Evolutionary conservation across 2,888 invertebrate species (phyloP), one percentile per base, ranked within the genome.

Genomic region (Stenodema calcarata): DNA sequence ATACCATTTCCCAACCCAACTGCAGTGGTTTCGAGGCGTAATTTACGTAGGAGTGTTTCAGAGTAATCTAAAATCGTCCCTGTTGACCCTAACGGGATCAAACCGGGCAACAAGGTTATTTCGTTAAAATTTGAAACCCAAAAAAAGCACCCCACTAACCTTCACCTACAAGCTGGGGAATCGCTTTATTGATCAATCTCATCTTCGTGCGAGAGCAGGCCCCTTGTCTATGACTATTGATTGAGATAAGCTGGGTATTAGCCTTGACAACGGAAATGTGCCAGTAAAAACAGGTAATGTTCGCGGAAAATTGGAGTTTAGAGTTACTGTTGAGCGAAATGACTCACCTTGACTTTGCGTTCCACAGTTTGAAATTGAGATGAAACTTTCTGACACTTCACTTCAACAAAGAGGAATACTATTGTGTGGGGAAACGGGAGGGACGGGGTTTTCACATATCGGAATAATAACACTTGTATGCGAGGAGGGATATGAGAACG

Each of bases 341-440:
- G 44, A 78, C 82, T 82, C 82, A 82, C 82, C 82, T 82, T 82
- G 82, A 82, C 82, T 82, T 82, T 62, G 82, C 70, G 82, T 82
- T 82, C 82, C 82, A 82, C 82, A 82, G 82, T 69, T 82, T 82
- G 82, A 62, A 62, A 23, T 62, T 23, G 18, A 12, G 18, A 62
- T 62, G 11, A 54, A 54, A 54, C 6, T 11, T n/a, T 62, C 23
- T 62, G 62, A 62, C 62, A 62, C 62, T 62, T 23, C 62, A 62
- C 62, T 62, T 11, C 9, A 62, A 4, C n/a, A 54, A 62, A 23
- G 23, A 7, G 35, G 62, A 11, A 62, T 23, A n/a, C 16, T 23
- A 62, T 23, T 11, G 23, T n/a, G 3, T 23, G 62, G 7, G 12
- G 1, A 2, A 11, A 62, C 62, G 62, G 12, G 47, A 1, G 42